phyloP scores from a whole-genome alignment of 64 coral and sea anemone genomes.

The Astreopora myriophthalma region DNA sequence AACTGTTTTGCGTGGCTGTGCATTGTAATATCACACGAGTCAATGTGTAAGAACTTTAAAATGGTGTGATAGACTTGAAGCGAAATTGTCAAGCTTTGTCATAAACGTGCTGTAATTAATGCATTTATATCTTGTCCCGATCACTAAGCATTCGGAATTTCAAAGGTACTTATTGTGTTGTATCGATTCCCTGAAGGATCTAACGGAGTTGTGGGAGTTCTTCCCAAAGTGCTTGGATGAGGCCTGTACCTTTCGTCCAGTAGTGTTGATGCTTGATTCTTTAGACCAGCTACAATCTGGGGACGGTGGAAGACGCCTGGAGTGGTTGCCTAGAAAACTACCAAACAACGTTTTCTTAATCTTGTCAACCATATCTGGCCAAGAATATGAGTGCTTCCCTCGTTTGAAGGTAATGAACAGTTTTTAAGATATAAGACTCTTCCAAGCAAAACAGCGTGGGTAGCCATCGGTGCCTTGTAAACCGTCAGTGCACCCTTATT shows the following conservation, averaged over 20 bases:
- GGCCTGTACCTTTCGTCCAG: background rate
- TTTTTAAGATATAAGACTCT: background rate
- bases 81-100: no score
- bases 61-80: no score
- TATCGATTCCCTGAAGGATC: slow-evolving; percentile 16
- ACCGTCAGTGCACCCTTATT: no score
- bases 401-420: slow-evolving; percentile 57
- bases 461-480: background rate
- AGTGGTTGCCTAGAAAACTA: slow-evolving; percentile 71
- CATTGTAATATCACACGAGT: no score
- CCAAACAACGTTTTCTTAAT: slow-evolving; percentile 56
- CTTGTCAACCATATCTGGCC: slow-evolving; percentile 65
- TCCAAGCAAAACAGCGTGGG: background rate
- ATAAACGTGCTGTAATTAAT: no score
- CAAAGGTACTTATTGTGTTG: background rate
- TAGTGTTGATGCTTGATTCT: slow-evolving; percentile 77
- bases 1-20: no score
- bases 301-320: slow-evolving; percentile 64
- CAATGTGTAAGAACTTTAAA: no score
- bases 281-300: slow-evolving; percentile 70
- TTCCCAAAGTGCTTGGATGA: slow-evolving; percentile 72
- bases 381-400: slow-evolving; percentile 69
- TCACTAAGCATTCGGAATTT: background rate
- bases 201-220: slow-evolving; percentile 39
- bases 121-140: background rate